A percentile compares a stretch with the other conserved stretches of the same genome.
Conservation (phyloP, 2,113 vertebrate genomes). For the Brienomyrus longianalis region DNA sequence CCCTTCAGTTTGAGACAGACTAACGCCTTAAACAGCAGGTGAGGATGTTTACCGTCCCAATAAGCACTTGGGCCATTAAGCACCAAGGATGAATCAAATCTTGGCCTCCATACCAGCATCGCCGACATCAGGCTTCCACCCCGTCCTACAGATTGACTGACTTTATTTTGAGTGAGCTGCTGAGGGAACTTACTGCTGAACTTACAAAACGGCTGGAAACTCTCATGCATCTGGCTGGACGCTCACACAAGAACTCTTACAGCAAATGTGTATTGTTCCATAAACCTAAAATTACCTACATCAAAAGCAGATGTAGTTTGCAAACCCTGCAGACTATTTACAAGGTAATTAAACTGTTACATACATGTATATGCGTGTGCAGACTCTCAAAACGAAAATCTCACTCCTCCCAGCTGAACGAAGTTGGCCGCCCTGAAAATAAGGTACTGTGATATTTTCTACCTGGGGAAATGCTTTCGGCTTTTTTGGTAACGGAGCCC, state of each 20-base stretch:
- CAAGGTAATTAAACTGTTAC: background rate
- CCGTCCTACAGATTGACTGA: background rate
- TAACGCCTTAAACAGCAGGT: background rate
- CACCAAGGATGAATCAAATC: background rate
- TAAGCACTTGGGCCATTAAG: background rate
- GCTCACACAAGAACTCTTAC: background rate
- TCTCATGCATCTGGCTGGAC: background rate
- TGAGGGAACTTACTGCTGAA: background rate
- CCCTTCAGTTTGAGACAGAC: background rate
- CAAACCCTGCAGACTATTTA: background rate
- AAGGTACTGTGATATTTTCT: background rate
- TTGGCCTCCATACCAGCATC: background rate
- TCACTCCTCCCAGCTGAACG: background rate
- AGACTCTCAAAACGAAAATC: background rate
- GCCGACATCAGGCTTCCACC: background rate
- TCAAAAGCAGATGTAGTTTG: background rate
- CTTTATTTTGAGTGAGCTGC: background rate
- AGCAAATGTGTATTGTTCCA: background rate
- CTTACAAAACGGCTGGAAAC: background rate
- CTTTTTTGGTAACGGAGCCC: background rate
- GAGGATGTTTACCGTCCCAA: background rate
- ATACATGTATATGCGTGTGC: background rate
- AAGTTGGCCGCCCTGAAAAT: background rate
- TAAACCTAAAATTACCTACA: background rate
- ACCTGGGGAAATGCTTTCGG: background rate